Base-by-base conservation (phyloP, 2,888 invertebrate species). In the Lasioglossum figueresi region DNA sequence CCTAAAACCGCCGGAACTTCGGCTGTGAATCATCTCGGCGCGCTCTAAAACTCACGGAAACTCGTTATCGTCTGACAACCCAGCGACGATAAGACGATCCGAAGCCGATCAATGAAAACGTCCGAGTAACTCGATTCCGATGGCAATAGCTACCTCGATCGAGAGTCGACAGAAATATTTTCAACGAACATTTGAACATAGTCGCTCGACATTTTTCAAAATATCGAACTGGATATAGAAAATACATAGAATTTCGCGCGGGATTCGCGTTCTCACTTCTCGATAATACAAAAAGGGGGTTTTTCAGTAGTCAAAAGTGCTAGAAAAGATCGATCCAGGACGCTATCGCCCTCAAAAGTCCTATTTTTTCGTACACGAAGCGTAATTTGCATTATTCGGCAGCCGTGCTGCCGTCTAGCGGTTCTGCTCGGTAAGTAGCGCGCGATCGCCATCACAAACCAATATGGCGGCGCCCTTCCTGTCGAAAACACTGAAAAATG, bases 21-120 rank as follows among this genome's bases (percentile, higher is more conserved):
- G 71, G 19, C 56, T 16, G 71, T 85, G 77, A 87, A 74, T 84
- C 84, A 84, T 81, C 63, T 56, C n/a, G 43, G 12, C 71, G n/a
- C 3, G 52, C 10, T 45, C 76, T 59, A 45, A 52, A 78, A 56
- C 34, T 77, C 83, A 66, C 77, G 71, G 83, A 78, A 81, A 66
- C 70, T 77, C 76, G 82, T 83, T 88, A 87, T 88, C 88, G 71
- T 76, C 37, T 34, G 87, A 87, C 80, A 72, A 80, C 31, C 71
- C 63, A 63, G 48, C 43, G n/a, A 34, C 34, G 87, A 87, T 86
- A 87, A 88, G 79, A 75, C 40, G 77, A 75, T 75, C 52, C 76
- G 76, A 80, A 80, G 37, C 37, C 37, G 73, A 79, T 87, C 80
- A 66, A 88, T 85, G 80, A 82, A 80, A 80, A 76, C 71, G 59